Evolutionary conservation across 2,113 vertebrate genomes (phyloP).

Genomic region (Falcunculus frontatus): DNA sequence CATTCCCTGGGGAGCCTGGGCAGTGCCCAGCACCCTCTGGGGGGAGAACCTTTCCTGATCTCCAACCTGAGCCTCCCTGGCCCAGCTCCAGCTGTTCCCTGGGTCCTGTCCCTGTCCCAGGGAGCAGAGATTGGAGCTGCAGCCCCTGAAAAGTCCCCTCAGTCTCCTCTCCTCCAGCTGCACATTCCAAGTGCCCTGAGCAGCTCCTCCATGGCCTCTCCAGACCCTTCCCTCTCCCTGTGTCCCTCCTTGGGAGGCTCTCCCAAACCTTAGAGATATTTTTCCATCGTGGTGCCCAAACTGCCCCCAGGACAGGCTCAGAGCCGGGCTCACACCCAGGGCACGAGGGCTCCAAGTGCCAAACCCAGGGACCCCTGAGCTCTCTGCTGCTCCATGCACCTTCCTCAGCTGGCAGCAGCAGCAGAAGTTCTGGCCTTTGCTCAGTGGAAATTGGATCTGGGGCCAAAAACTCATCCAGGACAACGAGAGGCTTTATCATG

Average conservation of each 20-base stretch:
- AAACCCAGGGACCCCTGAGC: not conserved
- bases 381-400: not conserved
- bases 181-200: not conserved
- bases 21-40: not conserved
- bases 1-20: not conserved
- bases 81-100: not conserved
- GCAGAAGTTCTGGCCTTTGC: not conserved
- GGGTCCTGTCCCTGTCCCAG: not conserved
- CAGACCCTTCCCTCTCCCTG: not conserved
- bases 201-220: not conserved
- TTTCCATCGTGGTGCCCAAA: not conserved
- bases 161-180: not conserved
- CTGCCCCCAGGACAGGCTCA: not conserved
- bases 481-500: accelerated
- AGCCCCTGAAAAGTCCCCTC: not conserved
- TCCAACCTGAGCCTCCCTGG: accelerated
- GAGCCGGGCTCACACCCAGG: not conserved
- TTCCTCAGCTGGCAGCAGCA: not conserved
- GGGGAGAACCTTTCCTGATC: not conserved
- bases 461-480: not conserved
- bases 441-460: too few species aligned
- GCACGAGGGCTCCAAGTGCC: not conserved
- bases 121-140: not conserved
- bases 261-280: not conserved
- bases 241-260: not conserved